Evolutionary conservation across 2,113 vertebrate species (phyloP), one percentile per base, ranked within the genome.

Genomic region (Phoenicopterus ruber): DNA sequence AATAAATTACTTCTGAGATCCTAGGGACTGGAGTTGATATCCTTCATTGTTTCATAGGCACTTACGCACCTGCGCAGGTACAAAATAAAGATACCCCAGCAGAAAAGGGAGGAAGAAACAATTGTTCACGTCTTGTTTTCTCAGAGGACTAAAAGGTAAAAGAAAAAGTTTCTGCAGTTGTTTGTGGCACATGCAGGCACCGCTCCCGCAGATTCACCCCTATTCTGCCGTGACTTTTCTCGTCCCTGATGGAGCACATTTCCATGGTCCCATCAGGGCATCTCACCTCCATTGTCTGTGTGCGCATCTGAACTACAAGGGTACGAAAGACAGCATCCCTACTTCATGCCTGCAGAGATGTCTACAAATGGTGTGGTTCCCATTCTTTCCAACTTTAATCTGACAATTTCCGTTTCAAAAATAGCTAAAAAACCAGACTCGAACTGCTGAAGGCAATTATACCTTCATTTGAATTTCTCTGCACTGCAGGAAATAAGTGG

Each of bases 191-290:
- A 32, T 3, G 2, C 17, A 12, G 44, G 24, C 32, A 17, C 15
- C 2, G 17, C 17, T 62, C 34, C 31, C 0, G 2, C 8, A 44
- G 52, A 32, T 29, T 36, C 14, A 14, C 38, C 42, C 40, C 55
- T 66, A 1, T 11, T 57, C 36, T 78, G 58, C 40, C 40, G 17
- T 9, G 63, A 22, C 36, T 62, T 15, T 44, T 52, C 36, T 32
- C 5, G 1, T 29, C 36, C 34, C 34, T 0, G 1, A 13, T 4
- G 22, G 57, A 80, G 36, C 42, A 44, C 4, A 7, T 19, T 70
- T 86, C 47, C 65, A 32, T 3, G 18, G 63, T 29, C 22, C 8
- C 2, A 1, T 29, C 31, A 22, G 34, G 9, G 19, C 26, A 66
- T 11, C 61, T 34, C 49, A 24, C 9, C 50, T 42, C 72, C 17